A percentile compares a stretch with the other conserved stretches of the same genome.
phyloP scores from a whole-genome alignment of 2,888 invertebrate species.

The Drosophila dives region DNA sequence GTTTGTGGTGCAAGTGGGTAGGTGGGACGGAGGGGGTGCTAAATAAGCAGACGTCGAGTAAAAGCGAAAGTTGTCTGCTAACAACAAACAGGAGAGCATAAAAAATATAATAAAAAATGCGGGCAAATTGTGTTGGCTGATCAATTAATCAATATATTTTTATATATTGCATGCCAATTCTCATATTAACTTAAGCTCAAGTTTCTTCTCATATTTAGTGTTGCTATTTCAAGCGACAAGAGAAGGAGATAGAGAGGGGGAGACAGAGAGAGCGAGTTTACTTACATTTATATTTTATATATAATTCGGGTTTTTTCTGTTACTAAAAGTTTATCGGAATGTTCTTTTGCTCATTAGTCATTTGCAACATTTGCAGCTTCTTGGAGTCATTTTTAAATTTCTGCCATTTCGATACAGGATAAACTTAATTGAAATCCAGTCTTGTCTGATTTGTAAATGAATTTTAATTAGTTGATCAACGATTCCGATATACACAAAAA shows the following conservation, averaged over 20 bases:
- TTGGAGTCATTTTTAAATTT: not conserved
- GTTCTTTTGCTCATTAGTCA: not conserved
- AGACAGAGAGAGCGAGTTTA: not conserved
- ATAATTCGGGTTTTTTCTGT: not conserved
- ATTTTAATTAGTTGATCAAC: not conserved
- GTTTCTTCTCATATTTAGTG: not conserved
- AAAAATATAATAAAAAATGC: not conserved
- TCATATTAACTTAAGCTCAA: not conserved
- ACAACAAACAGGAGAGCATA: conserved; percentile 30
- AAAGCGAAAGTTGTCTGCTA: conserved; percentile 55
- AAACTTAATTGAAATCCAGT: not conserved
- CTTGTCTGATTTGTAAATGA: not conserved
- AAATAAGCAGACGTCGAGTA: conserved; percentile 29
- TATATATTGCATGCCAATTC: not conserved
- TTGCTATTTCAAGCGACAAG: too few relatives aligned
- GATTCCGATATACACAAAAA: not conserved
- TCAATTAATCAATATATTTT: conserved; percentile 2
- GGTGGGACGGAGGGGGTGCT: conserved; percentile 1
- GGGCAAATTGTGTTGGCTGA: conserved; percentile 2
- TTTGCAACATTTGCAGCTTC: not conserved
- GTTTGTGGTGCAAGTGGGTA: too few relatives aligned
- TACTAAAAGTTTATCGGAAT: not conserved
- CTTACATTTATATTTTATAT: too few relatives aligned
- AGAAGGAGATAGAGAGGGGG: not conserved
- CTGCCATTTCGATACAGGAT: not conserved